A percentile compares a stretch with the other conserved stretches of the same genome.
Evolutionary conservation across 2,113 vertebrate species (phyloP).

Genomic region (Myrmecophaga tridactyla): DNA sequence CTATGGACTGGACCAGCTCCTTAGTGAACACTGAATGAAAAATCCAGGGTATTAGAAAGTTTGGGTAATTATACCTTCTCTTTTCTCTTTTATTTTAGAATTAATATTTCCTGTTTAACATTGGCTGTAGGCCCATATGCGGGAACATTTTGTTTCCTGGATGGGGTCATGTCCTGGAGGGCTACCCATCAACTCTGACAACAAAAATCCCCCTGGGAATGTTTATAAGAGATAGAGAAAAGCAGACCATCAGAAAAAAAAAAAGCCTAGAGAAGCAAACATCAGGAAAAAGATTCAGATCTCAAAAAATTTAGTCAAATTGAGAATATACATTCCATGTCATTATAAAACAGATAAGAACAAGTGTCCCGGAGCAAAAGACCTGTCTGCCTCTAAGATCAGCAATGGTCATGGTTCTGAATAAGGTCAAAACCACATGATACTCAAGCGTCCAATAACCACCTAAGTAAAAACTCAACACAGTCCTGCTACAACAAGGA

Average conservation of each 20-base stretch:
- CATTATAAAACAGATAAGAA: slow-evolving; percentile 10
- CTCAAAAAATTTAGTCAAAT: slow-evolving; percentile 10
- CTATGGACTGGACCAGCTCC: not conserved
- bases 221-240: not conserved
- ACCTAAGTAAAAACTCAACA: slow-evolving; percentile 2
- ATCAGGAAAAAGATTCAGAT: slow-evolving; percentile 15
- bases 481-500: not conserved
- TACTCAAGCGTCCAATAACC: not conserved
- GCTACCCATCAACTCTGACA: not conserved
- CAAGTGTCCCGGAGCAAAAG: not conserved
- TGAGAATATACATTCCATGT: not conserved
- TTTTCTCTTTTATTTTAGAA: slow-evolving; percentile 19
- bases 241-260: not conserved
- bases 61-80: not conserved
- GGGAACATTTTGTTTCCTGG: not conserved
- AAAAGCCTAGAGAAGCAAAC: no score
- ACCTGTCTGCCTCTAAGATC: not conserved
- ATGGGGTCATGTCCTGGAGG: slow-evolving; percentile 6
- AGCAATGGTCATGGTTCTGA: not conserved
- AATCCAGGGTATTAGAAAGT: not conserved
- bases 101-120: slow-evolving; percentile 17
- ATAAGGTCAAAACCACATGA: not conserved
- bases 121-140: not conserved
- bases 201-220: not conserved
- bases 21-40: slow-evolving; percentile 14